Evolutionary conservation across 2,113 vertebrate genomes (phyloP), one percentile per base, ranked within the genome.

Genomic region (Eonycteris spelaea): DNA sequence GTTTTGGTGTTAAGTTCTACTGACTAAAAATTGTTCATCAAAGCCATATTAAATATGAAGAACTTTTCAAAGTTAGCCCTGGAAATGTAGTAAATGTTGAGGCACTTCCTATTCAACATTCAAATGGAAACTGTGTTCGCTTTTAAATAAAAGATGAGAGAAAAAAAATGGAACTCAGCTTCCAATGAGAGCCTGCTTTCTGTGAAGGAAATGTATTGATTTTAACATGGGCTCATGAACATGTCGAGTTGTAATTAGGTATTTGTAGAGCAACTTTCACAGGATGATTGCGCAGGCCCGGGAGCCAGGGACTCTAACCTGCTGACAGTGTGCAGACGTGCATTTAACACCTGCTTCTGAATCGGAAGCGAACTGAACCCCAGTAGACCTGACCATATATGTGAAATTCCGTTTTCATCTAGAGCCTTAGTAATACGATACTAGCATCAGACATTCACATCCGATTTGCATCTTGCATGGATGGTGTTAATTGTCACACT

Each of bases 21-120:
- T 86, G 63, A 83, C 59, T 89, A 82, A 96, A 94, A 91, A 28
- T 87, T 91, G 6, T 77, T 96, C 63, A 96, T 53, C 30, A 97
- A 98, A 97, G 30, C 0, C 55, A 71, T 94, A 93, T 91, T 94
- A 97, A 97, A 95, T 59, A 33, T 71, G 86, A 91, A 97, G 63
- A 92, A n/a, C 0, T 59, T 61, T 74, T 84, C n/a, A 95, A 96
- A 95, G 19, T 84, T 97, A 89, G 22, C 21, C 28, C 48, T 86
- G 40, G n/a, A 93, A 4, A 79, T 19, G 6, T 61, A n/a, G 78
- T 33, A 87, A 22, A 33, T 90, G 28, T 92, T 86, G 43, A 95
- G 21, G 71, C 3, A 79, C 51, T 97, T 98, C 45, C 7, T 93
- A 40, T 16, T 87, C 87, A 24, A 0, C 7, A 95, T 94, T 97